Conservation (phyloP, 1,140 invertebrate species). For the Asbolus verrucosus region DNA sequence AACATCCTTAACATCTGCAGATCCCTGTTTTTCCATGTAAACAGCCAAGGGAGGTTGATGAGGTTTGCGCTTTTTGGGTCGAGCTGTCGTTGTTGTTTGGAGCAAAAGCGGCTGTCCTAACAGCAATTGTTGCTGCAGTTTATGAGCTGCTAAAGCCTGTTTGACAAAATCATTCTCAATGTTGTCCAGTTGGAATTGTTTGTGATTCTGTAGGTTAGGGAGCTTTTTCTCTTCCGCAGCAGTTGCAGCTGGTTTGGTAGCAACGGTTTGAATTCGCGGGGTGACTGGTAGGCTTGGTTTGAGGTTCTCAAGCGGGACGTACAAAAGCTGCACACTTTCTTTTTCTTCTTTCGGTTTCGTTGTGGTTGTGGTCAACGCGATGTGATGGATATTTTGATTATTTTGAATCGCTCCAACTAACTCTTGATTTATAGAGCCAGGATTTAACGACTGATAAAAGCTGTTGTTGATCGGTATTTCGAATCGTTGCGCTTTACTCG, state of each 20-base stretch:
- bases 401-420: constrained; percentile 38
- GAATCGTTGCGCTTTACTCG: constrained; percentile 45
- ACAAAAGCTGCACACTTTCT: constrained; percentile 81
- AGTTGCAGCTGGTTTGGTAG: background rate
- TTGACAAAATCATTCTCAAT: constrained; percentile 65
- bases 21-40: constrained; percentile 73
- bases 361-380: constrained; percentile 44
- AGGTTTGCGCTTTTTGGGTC: constrained; percentile 72
- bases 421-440: constrained; percentile 52
- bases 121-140: constrained; percentile 65
- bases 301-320: constrained; percentile 82
- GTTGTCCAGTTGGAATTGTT: constrained; percentile 43
- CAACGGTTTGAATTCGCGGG: constrained; percentile 1
- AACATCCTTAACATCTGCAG: constrained; percentile 73
- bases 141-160: constrained; percentile 66
- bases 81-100: constrained; percentile 49
- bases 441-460: constrained; percentile 53
- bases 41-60: constrained; percentile 86
- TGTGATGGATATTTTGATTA: constrained; percentile 28
- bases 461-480: constrained; percentile 49
- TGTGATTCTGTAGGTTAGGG: constrained; percentile 37
- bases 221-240: constrained; percentile 57
- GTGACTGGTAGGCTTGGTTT: constrained; percentile 56
- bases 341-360: constrained; percentile 63
- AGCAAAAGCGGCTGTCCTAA: constrained; percentile 42